Conservation (phyloP, 2,888 invertebrate species). For the Clepsis dumicolana region DNA sequence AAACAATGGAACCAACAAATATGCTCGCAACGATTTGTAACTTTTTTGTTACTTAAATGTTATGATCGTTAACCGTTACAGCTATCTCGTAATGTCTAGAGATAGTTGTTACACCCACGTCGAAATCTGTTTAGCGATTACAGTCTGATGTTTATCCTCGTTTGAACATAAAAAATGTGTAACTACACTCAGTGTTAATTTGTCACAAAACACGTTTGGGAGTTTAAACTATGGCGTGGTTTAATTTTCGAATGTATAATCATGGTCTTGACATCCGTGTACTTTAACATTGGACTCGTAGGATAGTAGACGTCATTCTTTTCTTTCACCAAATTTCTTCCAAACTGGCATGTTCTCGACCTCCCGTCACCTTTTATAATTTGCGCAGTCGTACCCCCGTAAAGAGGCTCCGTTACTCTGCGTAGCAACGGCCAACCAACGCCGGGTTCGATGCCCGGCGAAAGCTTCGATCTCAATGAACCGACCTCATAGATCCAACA, state of each 20-base stretch:
- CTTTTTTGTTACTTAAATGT: conserved; percentile 40
- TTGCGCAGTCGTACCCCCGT: conserved; percentile 51
- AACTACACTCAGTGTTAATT: background rate
- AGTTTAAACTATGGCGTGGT: no score
- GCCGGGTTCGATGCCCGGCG: conserved; percentile 79
- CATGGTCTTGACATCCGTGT: background rate
- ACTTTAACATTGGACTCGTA: background rate
- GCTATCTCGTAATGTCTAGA: conserved; percentile 19
- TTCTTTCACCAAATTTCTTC: background rate
- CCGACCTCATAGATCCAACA: conserved; percentile 78
- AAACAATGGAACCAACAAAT: conserved; percentile 39
- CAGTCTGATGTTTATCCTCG: background rate
- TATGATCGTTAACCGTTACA: conserved; percentile 35
- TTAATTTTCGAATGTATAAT: no score
- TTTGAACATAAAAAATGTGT: background rate
- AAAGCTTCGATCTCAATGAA: conserved; percentile 68
- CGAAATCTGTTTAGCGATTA: conserved; percentile 12
- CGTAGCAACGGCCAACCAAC: conserved; percentile 69
- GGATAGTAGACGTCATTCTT: background rate
- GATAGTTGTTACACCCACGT: conserved; percentile 22
- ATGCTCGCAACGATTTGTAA: conserved; percentile 33
- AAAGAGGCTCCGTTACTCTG: conserved; percentile 75
- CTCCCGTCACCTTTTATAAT: conserved; percentile 56
- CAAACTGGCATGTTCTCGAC: background rate
- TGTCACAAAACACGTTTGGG: background rate